Evolutionary conservation across 2,797 vertebrate species (phyloP).

Genomic region (Mallotus villosus): DNA sequence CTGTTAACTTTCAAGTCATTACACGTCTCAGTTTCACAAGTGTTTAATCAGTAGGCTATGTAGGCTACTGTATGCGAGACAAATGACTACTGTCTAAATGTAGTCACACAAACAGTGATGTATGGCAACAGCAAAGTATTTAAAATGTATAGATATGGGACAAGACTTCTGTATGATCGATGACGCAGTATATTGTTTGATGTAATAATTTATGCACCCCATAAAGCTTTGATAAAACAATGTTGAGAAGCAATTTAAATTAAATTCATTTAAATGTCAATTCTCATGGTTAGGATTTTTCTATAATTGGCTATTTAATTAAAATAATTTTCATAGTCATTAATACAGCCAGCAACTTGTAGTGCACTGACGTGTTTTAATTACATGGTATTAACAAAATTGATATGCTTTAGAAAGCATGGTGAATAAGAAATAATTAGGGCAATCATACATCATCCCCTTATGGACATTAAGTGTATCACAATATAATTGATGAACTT

Average conservation of each 20-base stretch:
- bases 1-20: conserved; percentile 17
- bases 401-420: conserved; percentile 99
- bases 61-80: conserved; percentile 64
- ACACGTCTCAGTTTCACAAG: conserved; percentile 45
- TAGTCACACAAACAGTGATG: conserved; percentile 74
- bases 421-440: conserved; percentile 99
- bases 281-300: conserved; percentile 99
- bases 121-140: conserved; percentile 71
- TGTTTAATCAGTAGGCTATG: conserved; percentile 54
- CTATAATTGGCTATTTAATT: conserved; percentile 99
- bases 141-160: conserved; percentile 78
- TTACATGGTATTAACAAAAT: conserved; percentile 99
- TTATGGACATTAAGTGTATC: conserved; percentile 87
- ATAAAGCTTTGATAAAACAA: conserved; percentile 99
- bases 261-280: conserved; percentile 99
- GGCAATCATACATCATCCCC: conserved; percentile 99
- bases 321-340: conserved; percentile 99
- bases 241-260: conserved; percentile 99
- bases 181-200: conserved; percentile 96
- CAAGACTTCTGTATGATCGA: conserved; percentile 93
- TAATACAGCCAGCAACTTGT: conserved; percentile 99
- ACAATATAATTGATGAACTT: conserved; percentile 86
- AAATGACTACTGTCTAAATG: conserved; percentile 73
- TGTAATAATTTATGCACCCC: conserved; percentile 99
- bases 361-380: conserved; percentile 99